These are phyloP conservation scores for Microplitis manilae DNA, from an alignment of 2,888 invertebrate genomes.

Conservation along the genomic window DNA sequence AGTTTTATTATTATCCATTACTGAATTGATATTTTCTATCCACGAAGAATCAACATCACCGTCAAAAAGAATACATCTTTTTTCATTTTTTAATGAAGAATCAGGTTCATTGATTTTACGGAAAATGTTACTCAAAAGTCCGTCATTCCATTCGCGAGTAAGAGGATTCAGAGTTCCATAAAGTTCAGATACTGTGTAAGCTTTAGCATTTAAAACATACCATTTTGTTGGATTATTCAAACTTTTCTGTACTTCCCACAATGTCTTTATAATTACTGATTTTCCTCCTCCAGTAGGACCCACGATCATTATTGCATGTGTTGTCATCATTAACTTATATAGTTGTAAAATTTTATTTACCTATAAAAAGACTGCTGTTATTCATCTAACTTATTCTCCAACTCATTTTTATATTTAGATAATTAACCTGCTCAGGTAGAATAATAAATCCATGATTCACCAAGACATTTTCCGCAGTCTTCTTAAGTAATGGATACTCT, in stretches of 20 bases:
- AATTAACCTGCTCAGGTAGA: slow-evolving; percentile 78
- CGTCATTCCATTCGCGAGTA: slow-evolving; percentile 94
- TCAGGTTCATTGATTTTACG: slow-evolving; percentile 88
- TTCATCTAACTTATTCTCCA: not conserved
- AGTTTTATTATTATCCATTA: slow-evolving; percentile 95
- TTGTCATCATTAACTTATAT: slow-evolving; percentile 95
- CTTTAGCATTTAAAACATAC: slow-evolving; percentile 90
- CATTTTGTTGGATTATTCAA: slow-evolving; percentile 86
- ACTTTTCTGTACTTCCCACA: slow-evolving; percentile 84
- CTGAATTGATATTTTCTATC: slow-evolving; percentile 98
- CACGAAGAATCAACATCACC: slow-evolving; percentile 95
- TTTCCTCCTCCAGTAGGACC: slow-evolving; percentile 96
- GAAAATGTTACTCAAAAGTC: slow-evolving; percentile 91
- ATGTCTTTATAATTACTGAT: slow-evolving; percentile 83
- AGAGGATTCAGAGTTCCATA: slow-evolving; percentile 90
- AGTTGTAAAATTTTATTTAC: slow-evolving; percentile 91
- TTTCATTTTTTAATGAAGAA: slow-evolving; percentile 76
- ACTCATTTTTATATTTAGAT: slow-evolving; percentile 3
- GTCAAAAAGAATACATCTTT: slow-evolving; percentile 90
- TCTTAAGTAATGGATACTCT: slow-evolving; percentile 89
- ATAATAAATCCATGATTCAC: slow-evolving; percentile 80
- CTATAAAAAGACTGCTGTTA: slow-evolving; percentile 68
- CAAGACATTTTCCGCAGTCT: slow-evolving; percentile 82
- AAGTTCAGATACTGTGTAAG: slow-evolving; percentile 89
- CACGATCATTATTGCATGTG: slow-evolving; percentile 92